phyloP scores from a whole-genome alignment of 2,113 vertebrate genomes.

The Narcine bancroftii region DNA sequence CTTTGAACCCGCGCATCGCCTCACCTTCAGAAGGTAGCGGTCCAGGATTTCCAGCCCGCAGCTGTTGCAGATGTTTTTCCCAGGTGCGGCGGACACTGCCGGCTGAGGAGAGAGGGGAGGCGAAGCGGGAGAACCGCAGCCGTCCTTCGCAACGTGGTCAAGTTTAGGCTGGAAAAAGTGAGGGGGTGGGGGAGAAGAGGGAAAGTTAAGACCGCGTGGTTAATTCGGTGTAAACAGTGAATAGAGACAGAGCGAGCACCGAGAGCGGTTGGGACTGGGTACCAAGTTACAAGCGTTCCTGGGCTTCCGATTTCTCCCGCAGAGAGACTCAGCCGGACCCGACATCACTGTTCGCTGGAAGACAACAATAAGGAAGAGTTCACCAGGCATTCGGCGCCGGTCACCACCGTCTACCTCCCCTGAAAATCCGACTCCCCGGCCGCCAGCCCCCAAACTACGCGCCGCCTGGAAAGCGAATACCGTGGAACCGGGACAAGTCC shows the following conservation, averaged over 20 bases:
- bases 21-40: conserved; percentile 95
- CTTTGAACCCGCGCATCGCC: background rate
- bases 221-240: background rate
- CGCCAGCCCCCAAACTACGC: background rate
- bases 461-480: conserved; percentile 49
- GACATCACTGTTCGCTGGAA: conserved; percentile 58
- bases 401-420: background rate
- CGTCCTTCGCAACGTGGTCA: conserved; percentile 67
- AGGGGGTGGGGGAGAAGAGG: background rate
- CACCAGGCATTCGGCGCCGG: background rate
- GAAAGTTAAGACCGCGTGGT: background rate
- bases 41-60: conserved; percentile 88
- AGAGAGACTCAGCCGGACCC: conserved; percentile 55
- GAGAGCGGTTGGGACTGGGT: conserved; percentile 29
- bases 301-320: conserved; percentile 51
- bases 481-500: conserved; percentile 52
- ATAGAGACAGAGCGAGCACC: too few relatives aligned
- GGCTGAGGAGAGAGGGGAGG: conserved; percentile 71
- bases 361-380: conserved; percentile 11
- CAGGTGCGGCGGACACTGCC: conserved; percentile 69
- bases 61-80: conserved; percentile 75
- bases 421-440: too few relatives aligned
- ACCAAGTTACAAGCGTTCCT: conserved; percentile 49
- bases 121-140: conserved; percentile 57
- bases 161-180: conserved; percentile 39